Evolutionary conservation across 2,797 vertebrate genomes (phyloP).

Genomic region (Todus mexicanus): DNA sequence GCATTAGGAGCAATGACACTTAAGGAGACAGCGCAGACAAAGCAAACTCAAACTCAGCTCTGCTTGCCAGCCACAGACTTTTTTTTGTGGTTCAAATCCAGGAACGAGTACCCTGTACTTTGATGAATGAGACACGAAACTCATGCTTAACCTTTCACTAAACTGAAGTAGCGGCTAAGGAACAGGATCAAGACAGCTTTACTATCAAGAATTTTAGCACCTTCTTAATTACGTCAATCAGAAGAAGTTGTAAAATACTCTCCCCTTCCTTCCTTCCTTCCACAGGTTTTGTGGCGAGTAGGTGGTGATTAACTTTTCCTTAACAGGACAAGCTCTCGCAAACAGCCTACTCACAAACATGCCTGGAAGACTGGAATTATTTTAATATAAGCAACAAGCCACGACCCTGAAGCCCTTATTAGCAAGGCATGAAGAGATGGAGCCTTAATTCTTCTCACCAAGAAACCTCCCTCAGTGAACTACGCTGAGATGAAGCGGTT

Average conservation of each 20-base stretch:
- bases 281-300: neutral
- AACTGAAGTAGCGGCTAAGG: neutral
- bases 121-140: neutral
- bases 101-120: neutral
- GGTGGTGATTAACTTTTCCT: neutral
- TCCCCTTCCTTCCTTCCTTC: neutral
- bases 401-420: neutral
- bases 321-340: neutral
- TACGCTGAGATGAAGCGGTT: neutral
- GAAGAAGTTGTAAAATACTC: neutral
- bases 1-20: neutral
- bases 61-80: accelerated
- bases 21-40: neutral
- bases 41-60: neutral
- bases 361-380: neutral
- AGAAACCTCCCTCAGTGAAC: neutral
- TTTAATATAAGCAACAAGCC: neutral
- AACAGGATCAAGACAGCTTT: neutral
- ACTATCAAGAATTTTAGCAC: neutral
- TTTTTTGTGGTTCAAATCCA: neutral
- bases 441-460: neutral
- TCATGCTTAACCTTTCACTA: neutral
- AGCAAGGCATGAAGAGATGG: neutral
- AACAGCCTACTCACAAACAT: neutral
- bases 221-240: neutral